These are phyloP conservation scores for Eciton burchellii DNA, from an alignment of 1,140 invertebrate genomes.

Conservation along the genomic window DNA sequence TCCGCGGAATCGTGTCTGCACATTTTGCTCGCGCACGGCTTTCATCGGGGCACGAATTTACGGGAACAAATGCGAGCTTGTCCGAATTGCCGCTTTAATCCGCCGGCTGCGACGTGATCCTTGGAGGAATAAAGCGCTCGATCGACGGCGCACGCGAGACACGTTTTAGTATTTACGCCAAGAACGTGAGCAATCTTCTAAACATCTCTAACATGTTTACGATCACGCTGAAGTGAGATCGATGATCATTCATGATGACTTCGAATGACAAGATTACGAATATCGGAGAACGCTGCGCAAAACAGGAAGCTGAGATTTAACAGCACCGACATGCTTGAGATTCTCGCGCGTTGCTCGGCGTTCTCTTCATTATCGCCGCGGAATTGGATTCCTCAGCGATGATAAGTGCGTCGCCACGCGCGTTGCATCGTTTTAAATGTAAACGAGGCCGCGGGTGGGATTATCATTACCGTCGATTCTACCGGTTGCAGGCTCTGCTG, in stretches of 20 bases:
- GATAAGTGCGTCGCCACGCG: too few relatives aligned
- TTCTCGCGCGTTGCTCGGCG: neutral
- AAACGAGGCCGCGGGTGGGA: slow-evolving; percentile 8
- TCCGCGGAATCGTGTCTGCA: slow-evolving; percentile 28
- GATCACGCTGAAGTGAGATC: neutral
- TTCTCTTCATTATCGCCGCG: slow-evolving; percentile 1
- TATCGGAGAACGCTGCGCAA: neutral
- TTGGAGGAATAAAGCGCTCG: neutral
- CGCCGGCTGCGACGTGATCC: neutral
- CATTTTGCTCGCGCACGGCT: slow-evolving; percentile 16
- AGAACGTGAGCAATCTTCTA: neutral
- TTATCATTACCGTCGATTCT: slow-evolving; percentile 15
- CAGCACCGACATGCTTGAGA: neutral
- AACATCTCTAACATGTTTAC: too few relatives aligned
- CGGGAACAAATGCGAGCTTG: slow-evolving; percentile 39
- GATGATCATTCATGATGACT: too few relatives aligned
- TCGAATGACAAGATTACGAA: neutral
- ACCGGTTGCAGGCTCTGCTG: slow-evolving; percentile 2
- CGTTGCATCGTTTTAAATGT: slow-evolving; percentile 10
- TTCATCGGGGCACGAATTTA: slow-evolving; percentile 49
- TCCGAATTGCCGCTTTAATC: slow-evolving; percentile 36
- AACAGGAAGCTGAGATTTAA: neutral
- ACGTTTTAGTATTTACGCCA: neutral
- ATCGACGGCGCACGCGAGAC: neutral
- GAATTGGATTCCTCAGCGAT: slow-evolving; percentile 14